Base-by-base conservation (phyloP, 1,140 invertebrate species). In the Apis florea region DNA sequence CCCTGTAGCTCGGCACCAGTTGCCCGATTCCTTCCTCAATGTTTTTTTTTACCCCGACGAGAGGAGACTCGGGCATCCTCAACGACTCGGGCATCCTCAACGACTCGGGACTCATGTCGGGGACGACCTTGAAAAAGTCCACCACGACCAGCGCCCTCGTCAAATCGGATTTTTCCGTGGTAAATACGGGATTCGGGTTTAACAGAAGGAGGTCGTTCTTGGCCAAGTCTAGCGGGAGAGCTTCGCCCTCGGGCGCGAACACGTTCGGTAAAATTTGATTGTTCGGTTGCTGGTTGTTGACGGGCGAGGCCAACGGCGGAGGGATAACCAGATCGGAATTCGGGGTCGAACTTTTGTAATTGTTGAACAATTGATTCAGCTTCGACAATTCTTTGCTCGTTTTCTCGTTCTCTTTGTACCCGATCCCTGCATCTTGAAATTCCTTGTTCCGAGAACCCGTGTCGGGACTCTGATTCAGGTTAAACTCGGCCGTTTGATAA, bases 51-150 rank as follows among this genome's bases (percentile, higher is more conserved):
- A 74, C 21, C 51, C 49, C 26, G 17, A 56, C 58, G 11, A 73
- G 21, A 5, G 31, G 31, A n/a, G n/a, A n/a, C n/a, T n/a, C n/a
- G n/a, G 26, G 13, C 15, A 10, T 17, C n/a, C n/a, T n/a, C n/a
- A n/a, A n/a, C n/a, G n/a, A n/a, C n/a, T n/a, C 0, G 12, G 31
- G 24, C 9, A 26, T 12, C 31, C 13, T 15, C n/a, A n/a, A 1
- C 1, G 31, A 9, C 8, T 47, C 53, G 21, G 24, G 54, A 9
- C 63, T 47, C 0, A 66, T 17, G 26, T 8, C 54, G 11, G 49
- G 40, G 1, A n/a, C 51, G 8, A 85, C 12, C 19, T 81, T 59
- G 61, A 85, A 84, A 19, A 72, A 53, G 8, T 72, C 73, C 8
- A 56, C 31, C 1, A 82, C 79, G 24, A 85, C 74, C 24, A 67